Conservation (phyloP, 2,113 vertebrate genomes). For the Archocentrus centrarchus region DNA sequence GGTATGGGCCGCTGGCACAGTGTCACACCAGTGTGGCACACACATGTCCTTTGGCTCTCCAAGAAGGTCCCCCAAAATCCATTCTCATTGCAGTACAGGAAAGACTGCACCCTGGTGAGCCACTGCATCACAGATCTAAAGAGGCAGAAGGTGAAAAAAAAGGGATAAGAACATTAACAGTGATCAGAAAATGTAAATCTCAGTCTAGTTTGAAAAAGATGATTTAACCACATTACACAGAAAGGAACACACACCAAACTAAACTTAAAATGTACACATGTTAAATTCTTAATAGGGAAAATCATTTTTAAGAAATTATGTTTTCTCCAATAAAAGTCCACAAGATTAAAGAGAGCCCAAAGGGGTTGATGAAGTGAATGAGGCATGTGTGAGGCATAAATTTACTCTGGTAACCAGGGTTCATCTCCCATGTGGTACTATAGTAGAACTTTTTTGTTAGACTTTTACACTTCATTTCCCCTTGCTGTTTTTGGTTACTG, state of each 20-base stretch:
- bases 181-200: background rate
- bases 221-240: background rate
- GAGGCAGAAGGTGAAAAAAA: constrained; percentile 10
- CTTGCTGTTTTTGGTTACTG: background rate
- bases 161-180: background rate
- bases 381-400: background rate
- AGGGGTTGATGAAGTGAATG: background rate
- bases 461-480: background rate
- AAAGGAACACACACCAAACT: background rate
- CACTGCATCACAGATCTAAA: constrained; percentile 96
- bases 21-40: constrained; percentile 94
- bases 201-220: background rate
- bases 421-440: background rate
- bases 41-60: constrained; percentile 95
- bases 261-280: constrained; percentile 3
- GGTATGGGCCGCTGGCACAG: constrained; percentile 97
- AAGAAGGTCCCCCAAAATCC: constrained; percentile 98
- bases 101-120: constrained; percentile 96
- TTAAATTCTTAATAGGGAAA: background rate
- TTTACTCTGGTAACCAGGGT: background rate
- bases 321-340: background rate
- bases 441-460: background rate
- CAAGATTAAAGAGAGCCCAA: background rate
- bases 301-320: background rate
- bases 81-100: constrained; percentile 99